Evolutionary conservation across 2,113 vertebrate genomes (phyloP).

Genomic region (Romanogobio albipinnatus): DNA sequence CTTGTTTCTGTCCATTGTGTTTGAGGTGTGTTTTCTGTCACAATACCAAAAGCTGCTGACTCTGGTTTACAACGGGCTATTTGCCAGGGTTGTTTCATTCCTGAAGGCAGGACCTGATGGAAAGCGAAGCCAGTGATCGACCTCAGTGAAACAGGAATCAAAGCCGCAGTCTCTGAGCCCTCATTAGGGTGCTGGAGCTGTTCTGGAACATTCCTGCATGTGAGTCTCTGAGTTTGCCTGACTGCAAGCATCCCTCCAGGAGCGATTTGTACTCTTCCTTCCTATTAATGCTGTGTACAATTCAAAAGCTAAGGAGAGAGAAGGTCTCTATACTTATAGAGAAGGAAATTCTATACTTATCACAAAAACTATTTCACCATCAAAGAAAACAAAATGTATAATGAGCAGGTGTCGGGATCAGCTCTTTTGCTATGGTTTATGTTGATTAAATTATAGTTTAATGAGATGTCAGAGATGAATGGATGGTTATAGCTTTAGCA

Average conservation of each 20-base stretch:
- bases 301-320: background rate
- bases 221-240: constrained; percentile 30
- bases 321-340: background rate
- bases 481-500: constrained; percentile 53
- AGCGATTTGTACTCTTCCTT: constrained; percentile 28
- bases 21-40: constrained; percentile 50
- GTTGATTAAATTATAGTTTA: constrained; percentile 29
- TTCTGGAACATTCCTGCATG: constrained; percentile 51
- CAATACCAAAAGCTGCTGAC: constrained; percentile 6
- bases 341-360: background rate
- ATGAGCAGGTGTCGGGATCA: background rate
- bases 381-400: background rate
- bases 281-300: constrained; percentile 29
- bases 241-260: constrained; percentile 49
- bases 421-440: constrained; percentile 22
- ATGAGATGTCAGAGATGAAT: constrained; percentile 32
- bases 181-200: constrained; percentile 52
- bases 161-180: constrained; percentile 35
- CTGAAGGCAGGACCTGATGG: constrained; percentile 30
- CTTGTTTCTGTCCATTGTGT: background rate
- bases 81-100: constrained; percentile 11
- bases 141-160: constrained; percentile 37
- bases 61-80: background rate
- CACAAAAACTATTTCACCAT: background rate
- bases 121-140: constrained; percentile 3